Evolutionary conservation across 2,113 vertebrate genomes (phyloP).

Genomic region (Andinoacara biseriatus): DNA sequence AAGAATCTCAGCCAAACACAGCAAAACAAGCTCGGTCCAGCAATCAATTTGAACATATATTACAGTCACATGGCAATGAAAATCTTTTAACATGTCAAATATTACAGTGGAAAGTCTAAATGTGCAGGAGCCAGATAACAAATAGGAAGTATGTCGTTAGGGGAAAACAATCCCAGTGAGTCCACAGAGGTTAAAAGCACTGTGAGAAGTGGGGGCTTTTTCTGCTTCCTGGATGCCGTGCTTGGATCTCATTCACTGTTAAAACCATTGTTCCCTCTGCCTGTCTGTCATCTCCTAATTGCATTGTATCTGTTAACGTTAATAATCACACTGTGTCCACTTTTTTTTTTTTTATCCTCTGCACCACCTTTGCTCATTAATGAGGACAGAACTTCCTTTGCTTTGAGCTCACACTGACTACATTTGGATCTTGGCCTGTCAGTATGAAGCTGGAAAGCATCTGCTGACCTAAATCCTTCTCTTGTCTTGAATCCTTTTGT

Average conservation of each 20-base stretch:
- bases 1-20: neutral
- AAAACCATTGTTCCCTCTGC: neutral
- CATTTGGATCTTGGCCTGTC: neutral
- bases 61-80: neutral
- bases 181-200: neutral
- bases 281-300: neutral
- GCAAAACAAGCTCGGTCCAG: neutral
- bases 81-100: neutral
- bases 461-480: neutral
- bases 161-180: neutral
- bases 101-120: neutral
- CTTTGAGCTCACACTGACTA: neutral
- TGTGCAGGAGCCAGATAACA: conserved; percentile 44
- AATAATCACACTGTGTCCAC: neutral
- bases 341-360: neutral
- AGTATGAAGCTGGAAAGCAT: neutral
- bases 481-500: neutral
- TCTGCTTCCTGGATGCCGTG: neutral
- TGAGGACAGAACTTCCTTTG: conserved; percentile 15
- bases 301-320: neutral
- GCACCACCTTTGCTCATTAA: neutral
- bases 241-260: neutral
- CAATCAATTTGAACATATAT: neutral
- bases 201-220: neutral
- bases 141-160: conserved; percentile 25